Percentiles rank a stretch among this genome's conserved stretches.
These are phyloP conservation scores for Boleophthalmus pectinirostris DNA, from an alignment of 2,113 vertebrate genomes.

Conservation along the genomic window DNA sequence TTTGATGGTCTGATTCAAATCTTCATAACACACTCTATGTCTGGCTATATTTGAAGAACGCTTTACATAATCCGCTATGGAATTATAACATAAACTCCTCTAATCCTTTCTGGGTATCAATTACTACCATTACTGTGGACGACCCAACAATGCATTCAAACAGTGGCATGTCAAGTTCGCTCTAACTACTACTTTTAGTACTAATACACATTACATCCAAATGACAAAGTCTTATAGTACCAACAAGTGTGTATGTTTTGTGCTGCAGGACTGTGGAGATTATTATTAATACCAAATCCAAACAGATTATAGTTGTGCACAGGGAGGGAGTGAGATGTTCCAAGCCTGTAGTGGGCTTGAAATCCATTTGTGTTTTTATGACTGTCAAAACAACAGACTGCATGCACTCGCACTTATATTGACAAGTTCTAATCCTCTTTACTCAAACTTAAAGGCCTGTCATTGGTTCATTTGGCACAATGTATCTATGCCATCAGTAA, in stretches of 20 bases:
- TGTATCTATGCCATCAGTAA: background rate
- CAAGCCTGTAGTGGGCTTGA: conserved; percentile 1
- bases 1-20: background rate
- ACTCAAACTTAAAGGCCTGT: conserved; percentile 17
- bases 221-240: background rate
- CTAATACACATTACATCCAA: background rate
- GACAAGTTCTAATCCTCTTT: conserved; percentile 61
- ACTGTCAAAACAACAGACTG: conserved; percentile 44
- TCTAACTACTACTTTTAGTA: background rate
- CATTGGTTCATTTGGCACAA: conserved; percentile 3
- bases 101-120: conserved; percentile 45
- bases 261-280: conserved; percentile 10
- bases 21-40: conserved; percentile 16
- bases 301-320: conserved; percentile 30
- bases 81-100: conserved; percentile 44
- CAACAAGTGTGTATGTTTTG: background rate
- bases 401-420: conserved; percentile 39
- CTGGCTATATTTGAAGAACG: conserved; percentile 48
- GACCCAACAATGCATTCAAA: background rate
- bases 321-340: conserved; percentile 22
- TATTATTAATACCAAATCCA: conserved; percentile 32
- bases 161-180: background rate
- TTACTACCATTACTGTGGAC: conserved; percentile 19
- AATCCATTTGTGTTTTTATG: conserved; percentile 33
- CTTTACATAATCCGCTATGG: conserved; percentile 53